phyloP scores from a whole-genome alignment of 2,797 vertebrate genomes.

The Myoxocephalus aenaeus region DNA sequence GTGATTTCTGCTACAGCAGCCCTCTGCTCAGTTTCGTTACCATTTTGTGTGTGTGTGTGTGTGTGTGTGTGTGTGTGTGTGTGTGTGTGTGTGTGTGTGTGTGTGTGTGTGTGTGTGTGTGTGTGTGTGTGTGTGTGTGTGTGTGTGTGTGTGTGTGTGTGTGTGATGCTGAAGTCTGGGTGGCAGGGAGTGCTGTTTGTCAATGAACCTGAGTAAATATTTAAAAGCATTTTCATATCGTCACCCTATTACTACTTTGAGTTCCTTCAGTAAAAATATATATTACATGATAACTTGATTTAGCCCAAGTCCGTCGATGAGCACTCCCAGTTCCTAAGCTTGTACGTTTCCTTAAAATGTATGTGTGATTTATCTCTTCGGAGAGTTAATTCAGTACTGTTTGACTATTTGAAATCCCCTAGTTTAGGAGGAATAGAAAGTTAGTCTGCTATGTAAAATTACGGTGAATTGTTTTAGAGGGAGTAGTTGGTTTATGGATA shows the following conservation, averaged over 20 bases:
- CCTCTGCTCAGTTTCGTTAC: conserved; percentile 40
- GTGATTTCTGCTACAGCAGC: conserved; percentile 59
- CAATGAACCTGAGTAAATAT: not conserved
- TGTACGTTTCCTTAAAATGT: conserved; percentile 2
- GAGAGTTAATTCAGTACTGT: conserved; percentile 1
- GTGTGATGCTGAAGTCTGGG: conserved; percentile 36
- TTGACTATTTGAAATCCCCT: not conserved
- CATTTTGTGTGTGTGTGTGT: not conserved
- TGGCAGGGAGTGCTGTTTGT: conserved; percentile 46
- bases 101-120: not conserved
- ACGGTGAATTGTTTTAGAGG: not conserved
- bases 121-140: conserved; percentile 14
- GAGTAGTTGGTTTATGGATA: conserved; percentile 2
- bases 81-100: conserved; percentile 6
- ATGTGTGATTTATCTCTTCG: conserved; percentile 24
- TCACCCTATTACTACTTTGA: not conserved
- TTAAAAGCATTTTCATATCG: not conserved
- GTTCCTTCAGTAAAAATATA: not conserved
- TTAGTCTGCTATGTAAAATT: not conserved
- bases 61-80: conserved; percentile 45
- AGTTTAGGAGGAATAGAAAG: not conserved
- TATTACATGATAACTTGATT: conserved; percentile 12
- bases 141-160: conserved; percentile 13
- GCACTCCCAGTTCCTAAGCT: conserved; percentile 48
- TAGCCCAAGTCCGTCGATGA: conserved; percentile 11